These are phyloP conservation scores for Chymomyza amoena DNA, from an alignment of 2,888 invertebrate genomes.

Conservation along the genomic window DNA sequence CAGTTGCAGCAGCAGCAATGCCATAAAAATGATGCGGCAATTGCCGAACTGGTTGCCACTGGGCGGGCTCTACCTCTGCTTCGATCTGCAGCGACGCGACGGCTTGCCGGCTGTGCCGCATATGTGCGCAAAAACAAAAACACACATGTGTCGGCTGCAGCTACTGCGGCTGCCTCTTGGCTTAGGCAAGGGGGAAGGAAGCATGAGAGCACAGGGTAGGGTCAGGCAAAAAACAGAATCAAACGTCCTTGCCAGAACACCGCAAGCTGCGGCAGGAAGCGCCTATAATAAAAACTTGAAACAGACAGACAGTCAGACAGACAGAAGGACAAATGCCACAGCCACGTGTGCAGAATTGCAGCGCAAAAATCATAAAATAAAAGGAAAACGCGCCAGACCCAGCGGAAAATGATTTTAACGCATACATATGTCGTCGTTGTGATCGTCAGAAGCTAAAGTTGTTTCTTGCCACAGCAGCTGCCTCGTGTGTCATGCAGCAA, in stretches of 20 bases:
- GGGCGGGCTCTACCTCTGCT: slow-evolving; percentile 5
- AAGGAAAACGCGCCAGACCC: slow-evolving; percentile 45
- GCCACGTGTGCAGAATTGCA: slow-evolving; percentile 70
- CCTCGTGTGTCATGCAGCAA: slow-evolving; percentile 4
- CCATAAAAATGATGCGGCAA: slow-evolving; percentile 67
- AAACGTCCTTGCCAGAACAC: slow-evolving; percentile 61
- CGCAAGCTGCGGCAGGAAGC: slow-evolving; percentile 58
- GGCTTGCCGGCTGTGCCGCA: slow-evolving; percentile 58
- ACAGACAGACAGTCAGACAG: slow-evolving; percentile 5
- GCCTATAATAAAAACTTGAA: slow-evolving; percentile 67
- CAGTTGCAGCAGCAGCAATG: slow-evolving; percentile 13
- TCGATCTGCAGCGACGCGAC: slow-evolving; percentile 19
- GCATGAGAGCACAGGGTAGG: slow-evolving; percentile 27
- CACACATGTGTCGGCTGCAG: slow-evolving; percentile 1
- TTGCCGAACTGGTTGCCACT: slow-evolving; percentile 58
- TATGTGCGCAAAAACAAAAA: slow-evolving; percentile 54
- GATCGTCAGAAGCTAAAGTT: slow-evolving; percentile 35
- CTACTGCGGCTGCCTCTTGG: slow-evolving; percentile 12
- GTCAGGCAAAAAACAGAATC: slow-evolving; percentile 32
- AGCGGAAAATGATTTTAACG: slow-evolving; percentile 24
- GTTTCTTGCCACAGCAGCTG: slow-evolving; percentile 27
- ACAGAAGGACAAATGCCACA: background rate
- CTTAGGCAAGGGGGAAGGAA: slow-evolving; percentile 20
- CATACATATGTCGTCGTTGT: slow-evolving; percentile 58
- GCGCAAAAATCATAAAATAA: slow-evolving; percentile 46